Evolutionary conservation across 2,888 invertebrate species (phyloP), one percentile per base, ranked within the genome.

Genomic region (Brassicogethes aeneus): DNA sequence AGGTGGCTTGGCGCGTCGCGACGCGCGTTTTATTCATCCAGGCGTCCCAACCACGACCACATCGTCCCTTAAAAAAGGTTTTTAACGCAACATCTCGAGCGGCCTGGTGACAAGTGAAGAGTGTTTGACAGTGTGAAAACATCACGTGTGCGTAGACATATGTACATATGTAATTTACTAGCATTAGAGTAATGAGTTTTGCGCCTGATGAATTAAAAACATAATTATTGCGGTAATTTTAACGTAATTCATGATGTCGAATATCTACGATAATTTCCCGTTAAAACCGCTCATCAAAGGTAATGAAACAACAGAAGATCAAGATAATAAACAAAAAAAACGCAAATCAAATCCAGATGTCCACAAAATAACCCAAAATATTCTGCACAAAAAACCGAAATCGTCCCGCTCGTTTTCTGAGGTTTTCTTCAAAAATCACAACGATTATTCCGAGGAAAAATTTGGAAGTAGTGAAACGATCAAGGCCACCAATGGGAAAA

Each of bases 221-320:
- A n/a, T n/a, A 23, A 23, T 23, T 23, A 23, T 23, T 10, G 10
- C 23, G 23, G 23, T 23, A 23, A 23, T 23, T 23, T 23, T 23
- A 23, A 7, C n/a, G n/a, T 23, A 23, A 23, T 23, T 23, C 23
- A 62, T 59, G 51, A 59, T 62, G 45, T 56, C 58, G 33, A 58
- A 59, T 37, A 51, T 64, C 14, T 65, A 62, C 54, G 65, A 66
- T 40, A 65, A 63, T 45, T 48, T 66, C 14, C 64, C 65, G 0
- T 43, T 65, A 39, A 64, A 62, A 39, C 51, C 56, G 13, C 46
- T 61, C 32, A 54, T 51, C 15, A 55, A 52, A 46, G 47, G 50
- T 17, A 53, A 50, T 23, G 51, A 53, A 37, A 43, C 45, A 3
- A 36, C 37, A 12, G 48, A 55, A 36, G 46, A 47, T 37, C 35